Evolutionary conservation across 2,113 vertebrate genomes (phyloP), one percentile per base, ranked within the genome.

Genomic region (Gasterosteus aculeatus): DNA sequence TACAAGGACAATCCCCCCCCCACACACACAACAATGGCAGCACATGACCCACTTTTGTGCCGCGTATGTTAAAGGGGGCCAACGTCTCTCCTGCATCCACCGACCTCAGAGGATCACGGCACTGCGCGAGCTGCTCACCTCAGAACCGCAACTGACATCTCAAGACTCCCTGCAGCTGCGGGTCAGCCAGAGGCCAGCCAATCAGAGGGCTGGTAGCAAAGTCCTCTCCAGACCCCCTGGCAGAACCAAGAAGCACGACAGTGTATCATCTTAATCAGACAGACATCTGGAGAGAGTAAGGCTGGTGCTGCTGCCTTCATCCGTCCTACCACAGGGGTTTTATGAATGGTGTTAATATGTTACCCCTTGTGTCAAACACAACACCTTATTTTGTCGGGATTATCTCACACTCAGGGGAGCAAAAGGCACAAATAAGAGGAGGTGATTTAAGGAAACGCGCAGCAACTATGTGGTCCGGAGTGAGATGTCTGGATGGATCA

Each of bases 201-300:
- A 91, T 89, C 80, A 56, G 63, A 85, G 59, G 82, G 67, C 77
- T 72, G 38, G 69, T 61, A 84, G 84, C 63, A 90, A 85, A 71
- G 80, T 78, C 79, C 74, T 84, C 47, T 53, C 66, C 83, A 93
- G 83, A 83, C 89, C 90, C 83, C 90, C 72, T 93, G 90, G 88
- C 93, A 95, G 84, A 92, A 84, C 59, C 75, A 81, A 70, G 80
- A 82, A 81, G 76, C 72, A 82, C 78, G 81, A 88, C 87, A 64
- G 78, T 90, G 66, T 81, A 85, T 90, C 88, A 89, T 90, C 61
- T 77, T 89, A 91, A 89, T 89, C 81, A 89, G 81, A 86, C 62
- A 69, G 83, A 91, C 87, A 85, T 92, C 78, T 89, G 86, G 65
- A 82, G 79, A 35, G 66, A 69, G 66, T 53, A 66, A 74, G 75